Base-by-base conservation (phyloP, 1,140 invertebrate species). In the Tribolium castaneum region DNA sequence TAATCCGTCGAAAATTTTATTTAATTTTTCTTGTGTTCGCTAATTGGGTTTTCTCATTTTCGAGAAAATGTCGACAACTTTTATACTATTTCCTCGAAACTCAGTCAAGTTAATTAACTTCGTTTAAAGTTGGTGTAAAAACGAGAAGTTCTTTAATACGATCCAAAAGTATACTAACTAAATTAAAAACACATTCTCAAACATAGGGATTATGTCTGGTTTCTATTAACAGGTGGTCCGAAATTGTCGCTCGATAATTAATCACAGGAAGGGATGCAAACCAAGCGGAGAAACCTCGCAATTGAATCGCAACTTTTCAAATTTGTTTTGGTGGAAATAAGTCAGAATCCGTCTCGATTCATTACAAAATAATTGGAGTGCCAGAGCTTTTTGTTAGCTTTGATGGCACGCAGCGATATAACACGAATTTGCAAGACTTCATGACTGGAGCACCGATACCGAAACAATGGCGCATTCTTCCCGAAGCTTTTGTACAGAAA, bases 281-380 rank as follows among this genome's bases (percentile, higher is more conserved):
- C 25, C 25, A 30, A 30, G 25, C 3, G 4, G 25, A 6, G 25
- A 30, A 30, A 30, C 25, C 25, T 6, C 25, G 5, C 1, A 30
- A 30, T 6, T 4, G 25, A 30, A 30, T 30, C 5, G 25, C 25
- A 30, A 30, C 25, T 30, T 30, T 30, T 30, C 25, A 30, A 30
- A 30, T 30, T 30, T 30, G 25, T 30, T 30, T 30, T 30, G 25
- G 25, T 30, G 25, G 66, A 25, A 71, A 71, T 45, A 49, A 50
- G 45, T 72, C 50, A 22, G 19, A 14, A 51, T 25, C 25, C 51
- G 34, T 19, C 12, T 78, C 78, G 78, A 81, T 82, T 81, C 77
- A 81, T 82, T 82, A 81, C 78, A 81, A 82, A 81, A 81, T 82
- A 82, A 82, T 82, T 82, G 80, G 77, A 82, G 81, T 78, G 80